phyloP scores from a whole-genome alignment of 2,113 vertebrate species.

The Chlamydotis undulata region DNA sequence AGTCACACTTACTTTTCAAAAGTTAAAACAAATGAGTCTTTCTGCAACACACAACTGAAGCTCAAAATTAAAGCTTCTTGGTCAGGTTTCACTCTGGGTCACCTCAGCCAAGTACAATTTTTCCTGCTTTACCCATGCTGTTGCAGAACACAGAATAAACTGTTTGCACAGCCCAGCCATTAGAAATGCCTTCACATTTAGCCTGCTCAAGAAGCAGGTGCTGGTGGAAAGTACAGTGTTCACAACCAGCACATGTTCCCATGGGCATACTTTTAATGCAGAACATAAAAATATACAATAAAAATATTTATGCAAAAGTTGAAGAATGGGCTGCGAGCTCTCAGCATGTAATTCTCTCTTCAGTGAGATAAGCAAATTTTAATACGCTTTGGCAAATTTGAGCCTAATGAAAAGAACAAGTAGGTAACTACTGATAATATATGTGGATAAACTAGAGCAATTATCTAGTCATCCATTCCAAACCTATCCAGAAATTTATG shows the following conservation, averaged over 20 bases:
- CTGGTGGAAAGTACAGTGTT: background rate
- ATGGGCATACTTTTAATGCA: background rate
- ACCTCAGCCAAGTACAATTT: background rate
- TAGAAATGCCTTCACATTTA: background rate
- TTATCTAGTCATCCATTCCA: background rate
- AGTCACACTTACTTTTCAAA: background rate
- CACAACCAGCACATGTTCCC: background rate
- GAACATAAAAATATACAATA: background rate
- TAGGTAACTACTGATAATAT: background rate
- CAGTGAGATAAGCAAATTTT: slow-evolving; percentile 6
- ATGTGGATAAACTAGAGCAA: background rate
- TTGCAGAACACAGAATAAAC: background rate
- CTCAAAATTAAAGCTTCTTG: background rate
- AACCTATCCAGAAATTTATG: background rate
- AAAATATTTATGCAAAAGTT: slow-evolving; percentile 33
- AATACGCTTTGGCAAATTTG: slow-evolving; percentile 14
- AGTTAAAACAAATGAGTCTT: background rate
- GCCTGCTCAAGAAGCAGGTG: background rate
- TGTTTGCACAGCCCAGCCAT: background rate
- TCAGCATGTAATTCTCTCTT: background rate
- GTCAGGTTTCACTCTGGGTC: background rate
- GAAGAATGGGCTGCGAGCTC: background rate
- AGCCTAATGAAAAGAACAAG: slow-evolving; percentile 33
- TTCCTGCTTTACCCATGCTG: background rate
- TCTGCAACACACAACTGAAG: background rate